A percentile compares a stretch with the other conserved stretches of the same genome.
Evolutionary conservation across 2,797 vertebrate species (phyloP).

Genomic region (Oryzias dopingdopingensis): DNA sequence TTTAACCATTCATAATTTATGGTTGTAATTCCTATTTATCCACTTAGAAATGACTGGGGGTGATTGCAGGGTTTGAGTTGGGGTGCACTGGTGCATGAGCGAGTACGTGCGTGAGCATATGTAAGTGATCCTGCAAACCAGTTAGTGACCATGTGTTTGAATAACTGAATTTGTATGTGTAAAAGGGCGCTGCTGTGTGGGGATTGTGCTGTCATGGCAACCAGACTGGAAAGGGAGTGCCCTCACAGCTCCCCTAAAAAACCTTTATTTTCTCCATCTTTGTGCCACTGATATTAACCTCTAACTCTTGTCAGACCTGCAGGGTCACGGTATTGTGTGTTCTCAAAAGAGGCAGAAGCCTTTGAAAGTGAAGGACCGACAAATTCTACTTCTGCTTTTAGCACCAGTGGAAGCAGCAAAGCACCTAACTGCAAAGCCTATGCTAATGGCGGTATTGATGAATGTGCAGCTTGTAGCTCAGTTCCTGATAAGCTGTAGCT

Average conservation of each 20-base stretch:
- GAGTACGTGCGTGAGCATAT: constrained; percentile 54
- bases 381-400: constrained; percentile 5
- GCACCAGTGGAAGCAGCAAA: constrained; percentile 36
- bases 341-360: constrained; percentile 3
- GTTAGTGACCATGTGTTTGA: constrained; percentile 69
- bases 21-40: constrained; percentile 19
- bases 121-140: constrained; percentile 53
- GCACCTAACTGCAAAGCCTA: constrained; percentile 38
- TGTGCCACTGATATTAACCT: constrained; percentile 68
- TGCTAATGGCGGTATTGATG: constrained; percentile 66
- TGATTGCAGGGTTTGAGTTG: constrained; percentile 15
- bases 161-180: constrained; percentile 79
- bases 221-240: constrained; percentile 62
- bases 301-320: constrained; percentile 45
- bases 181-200: constrained; percentile 43
- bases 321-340: constrained; percentile 4
- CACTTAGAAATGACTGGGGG: constrained; percentile 7
- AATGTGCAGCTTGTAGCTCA: constrained; percentile 50
- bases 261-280: constrained; percentile 75
- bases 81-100: constrained; percentile 13
- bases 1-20: constrained; percentile 34
- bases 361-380: constrained; percentile 15
- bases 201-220: constrained; percentile 77
- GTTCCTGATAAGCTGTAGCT: constrained; percentile 48
- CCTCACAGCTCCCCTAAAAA: constrained; percentile 61